Base-by-base conservation (phyloP, 2,888 invertebrate species). In the Morinoia aosen region DNA sequence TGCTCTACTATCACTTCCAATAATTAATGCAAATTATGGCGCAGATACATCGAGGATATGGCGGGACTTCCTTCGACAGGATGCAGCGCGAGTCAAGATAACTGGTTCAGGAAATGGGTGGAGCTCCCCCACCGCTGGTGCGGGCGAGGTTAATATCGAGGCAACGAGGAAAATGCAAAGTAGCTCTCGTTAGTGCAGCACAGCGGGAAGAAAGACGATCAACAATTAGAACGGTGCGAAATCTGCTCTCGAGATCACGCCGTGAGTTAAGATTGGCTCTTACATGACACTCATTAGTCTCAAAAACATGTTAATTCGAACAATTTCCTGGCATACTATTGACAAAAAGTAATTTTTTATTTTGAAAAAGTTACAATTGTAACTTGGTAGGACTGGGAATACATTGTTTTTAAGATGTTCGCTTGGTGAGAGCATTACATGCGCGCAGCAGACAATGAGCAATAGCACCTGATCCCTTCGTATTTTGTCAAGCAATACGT, bases 11-110 rank as follows among this genome's bases (percentile, higher is more conserved):
- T 61, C 76, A 76, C 10, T 76, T 76, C 25, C 33, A 76, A 25
- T 33, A 76, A 76, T 61, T 12, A 61, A 76, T 76, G 76, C 76
- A 76, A 76, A 76, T 76, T 76, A 25, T 33, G 25, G 8, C 33
- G 76, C 76, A 76, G 19, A 76, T 33, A 76, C 33, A 76, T 76
- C 25, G 76, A 16, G 76, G 76, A 76, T 76, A 33, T 76, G 76
- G 25, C 76, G 76, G 33, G 76, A 76, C 76, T 33, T 76, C 76
- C 76, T 76, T 33, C 76, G 76, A 76, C 76, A 76, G 76, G 76
- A 76, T 76, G 76, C 76, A 76, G 76, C 76, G 76, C 61, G 76
- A 76, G 25, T 76, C 76, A 33, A 76, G 76, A 76, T 76, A 76
- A 10, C 25, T 76, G 19, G 25, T 33, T 76, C 76, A 76, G 76